A percentile compares a stretch with the other conserved stretches of the same genome.
Evolutionary conservation across 2,888 invertebrate species (phyloP).

Genomic region (Cantharis flavilabris): DNA sequence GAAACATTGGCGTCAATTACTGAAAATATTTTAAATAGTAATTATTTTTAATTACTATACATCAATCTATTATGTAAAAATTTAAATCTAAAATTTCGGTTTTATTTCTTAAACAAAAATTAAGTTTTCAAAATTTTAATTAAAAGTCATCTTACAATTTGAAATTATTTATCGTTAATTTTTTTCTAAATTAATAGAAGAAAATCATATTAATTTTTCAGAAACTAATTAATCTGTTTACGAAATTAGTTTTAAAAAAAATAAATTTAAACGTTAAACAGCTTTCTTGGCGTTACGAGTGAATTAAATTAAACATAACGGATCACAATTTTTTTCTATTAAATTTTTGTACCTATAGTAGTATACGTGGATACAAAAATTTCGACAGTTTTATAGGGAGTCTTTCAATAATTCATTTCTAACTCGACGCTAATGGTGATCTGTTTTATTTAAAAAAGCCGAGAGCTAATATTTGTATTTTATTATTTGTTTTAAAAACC

Average conservation of each 20-base stretch:
- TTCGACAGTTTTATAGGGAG: slow-evolving; percentile 33
- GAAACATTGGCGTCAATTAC: not conserved
- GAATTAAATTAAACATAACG: slow-evolving; percentile 13
- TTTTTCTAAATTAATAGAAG: not conserved
- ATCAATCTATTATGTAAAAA: not conserved
- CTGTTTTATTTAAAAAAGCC: slow-evolving; percentile 43
- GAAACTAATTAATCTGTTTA: not conserved
- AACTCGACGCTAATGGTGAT: slow-evolving; percentile 42
- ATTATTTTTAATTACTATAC: not conserved
- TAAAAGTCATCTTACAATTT: not conserved
- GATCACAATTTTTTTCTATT: slow-evolving; percentile 22
- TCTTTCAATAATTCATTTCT: slow-evolving; percentile 40
- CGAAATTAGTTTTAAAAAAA: not conserved
- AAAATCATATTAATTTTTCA: not conserved
- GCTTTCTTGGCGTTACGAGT: not conserved
- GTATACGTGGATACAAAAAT: slow-evolving; percentile 17
- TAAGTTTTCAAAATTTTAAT: not conserved
- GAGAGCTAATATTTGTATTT: slow-evolving; percentile 47
- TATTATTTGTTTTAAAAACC: slow-evolving; percentile 45
- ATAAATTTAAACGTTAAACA: not conserved
- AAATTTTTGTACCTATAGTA: slow-evolving; percentile 20
- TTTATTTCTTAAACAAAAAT: not conserved
- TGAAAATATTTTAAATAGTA: not conserved
- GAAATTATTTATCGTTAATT: not conserved
- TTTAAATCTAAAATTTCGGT: not conserved